Base-by-base conservation (phyloP, 2,888 invertebrate genomes). In the Onchidella celtica region DNA sequence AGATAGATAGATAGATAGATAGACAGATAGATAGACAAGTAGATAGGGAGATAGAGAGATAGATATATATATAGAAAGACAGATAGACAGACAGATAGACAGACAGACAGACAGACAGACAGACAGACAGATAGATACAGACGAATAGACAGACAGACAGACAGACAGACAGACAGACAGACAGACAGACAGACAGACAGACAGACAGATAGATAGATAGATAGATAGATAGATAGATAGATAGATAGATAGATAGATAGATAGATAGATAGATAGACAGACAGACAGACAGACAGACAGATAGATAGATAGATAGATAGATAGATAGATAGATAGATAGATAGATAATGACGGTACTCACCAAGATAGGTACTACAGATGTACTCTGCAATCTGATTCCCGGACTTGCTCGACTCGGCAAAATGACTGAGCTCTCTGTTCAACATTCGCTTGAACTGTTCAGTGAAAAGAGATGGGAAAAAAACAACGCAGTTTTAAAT, bases 401-500 rank as follows among this genome's bases (percentile, higher is more conserved):
- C 99, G 89, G 99, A 98, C 95, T 97, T 98, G 95, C 98, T 98
- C 87, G 98, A 98, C 94, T 99, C 99, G 86, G 99, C 99, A 95
- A 99, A 99, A 94, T 99, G 99, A 93, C 97, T 98, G 92, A 99
- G 95, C 95, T 99, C 99, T 95, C 99, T 97, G 95, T 99, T 99
- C 94, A 99, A 96, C 98, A 99, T 99, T 94, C 98, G 96, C 95
- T 99, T 99, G 95, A 99, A 99, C 99, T 99, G 96, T 83, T 95
- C 61, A 32, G 70, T 27, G 24, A 70, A 61, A 76, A 65, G 47
- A 32, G 0, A 32, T n/a, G 1, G 29, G 55, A 47, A 70, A 24
- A n/a, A 61, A 72, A 3, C 40, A 72, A 29, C n/a, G n/a, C n/a
- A n/a, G n/a, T n/a, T n/a, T n/a, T n/a, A n/a, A n/a, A n/a, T n/a